Conservation (phyloP, 2,888 invertebrate genomes). For the Drosophila basisetae region DNA sequence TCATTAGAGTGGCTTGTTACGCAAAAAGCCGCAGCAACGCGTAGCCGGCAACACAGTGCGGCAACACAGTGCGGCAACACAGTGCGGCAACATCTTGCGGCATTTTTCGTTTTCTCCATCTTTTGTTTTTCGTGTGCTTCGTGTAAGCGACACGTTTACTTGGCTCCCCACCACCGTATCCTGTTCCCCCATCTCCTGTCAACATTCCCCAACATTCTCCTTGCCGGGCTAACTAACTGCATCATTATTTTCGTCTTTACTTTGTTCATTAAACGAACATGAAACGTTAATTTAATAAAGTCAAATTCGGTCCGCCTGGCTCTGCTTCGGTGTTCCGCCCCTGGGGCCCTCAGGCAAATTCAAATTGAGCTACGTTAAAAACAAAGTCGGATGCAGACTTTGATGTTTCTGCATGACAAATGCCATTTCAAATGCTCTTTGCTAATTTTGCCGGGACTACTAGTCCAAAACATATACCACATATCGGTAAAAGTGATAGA, state of each 20-base stretch:
- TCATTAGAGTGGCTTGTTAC: conserved; percentile 82
- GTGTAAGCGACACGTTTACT: conserved; percentile 73
- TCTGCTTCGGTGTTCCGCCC: conserved; percentile 10
- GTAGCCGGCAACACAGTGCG: conserved; percentile 69
- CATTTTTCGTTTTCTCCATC: conserved; percentile 68
- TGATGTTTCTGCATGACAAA: conserved; percentile 34
- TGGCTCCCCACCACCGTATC: conserved; percentile 4
- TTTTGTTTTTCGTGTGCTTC: conserved; percentile 65
- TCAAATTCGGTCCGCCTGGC: conserved; percentile 57
- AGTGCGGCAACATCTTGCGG: conserved; percentile 78
- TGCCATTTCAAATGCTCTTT: conserved; percentile 5
- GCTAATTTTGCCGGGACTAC: background rate
- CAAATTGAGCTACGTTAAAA: conserved; percentile 50
- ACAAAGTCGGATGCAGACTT: conserved; percentile 30
- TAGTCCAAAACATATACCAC: background rate
- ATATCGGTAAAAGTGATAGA: background rate
- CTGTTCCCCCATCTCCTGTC: background rate
- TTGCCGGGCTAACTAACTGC: conserved; percentile 55
- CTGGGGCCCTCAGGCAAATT: conserved; percentile 17
- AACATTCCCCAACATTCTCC: background rate
- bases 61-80: conserved; percentile 70
- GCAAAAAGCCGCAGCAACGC: conserved; percentile 67
- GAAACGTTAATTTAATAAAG: conserved; percentile 82
- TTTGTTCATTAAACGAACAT: conserved; percentile 82
- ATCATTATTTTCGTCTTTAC: conserved; percentile 79